phyloP scores from a whole-genome alignment of 1,140 invertebrate species.

The Ips nitidus region DNA sequence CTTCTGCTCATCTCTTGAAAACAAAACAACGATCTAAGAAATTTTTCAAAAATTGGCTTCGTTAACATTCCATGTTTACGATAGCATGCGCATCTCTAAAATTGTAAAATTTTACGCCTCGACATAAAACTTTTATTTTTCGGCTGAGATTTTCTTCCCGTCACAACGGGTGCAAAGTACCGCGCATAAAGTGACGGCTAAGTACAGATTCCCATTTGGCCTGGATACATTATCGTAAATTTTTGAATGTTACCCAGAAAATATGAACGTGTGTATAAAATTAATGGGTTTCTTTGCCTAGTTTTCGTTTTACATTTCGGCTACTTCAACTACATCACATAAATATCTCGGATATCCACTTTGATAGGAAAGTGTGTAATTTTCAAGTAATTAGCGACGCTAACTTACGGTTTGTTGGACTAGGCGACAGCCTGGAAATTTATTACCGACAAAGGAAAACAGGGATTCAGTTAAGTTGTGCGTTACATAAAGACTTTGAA shows the following conservation, averaged over 20 bases:
- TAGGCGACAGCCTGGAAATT: not conserved
- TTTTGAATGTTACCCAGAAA: constrained; percentile 9
- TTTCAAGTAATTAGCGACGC: not conserved
- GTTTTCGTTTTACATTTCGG: not conserved
- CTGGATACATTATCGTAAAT: constrained; percentile 19
- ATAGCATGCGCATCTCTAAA: too few relatives aligned
- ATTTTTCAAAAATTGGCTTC: too few relatives aligned
- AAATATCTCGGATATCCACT: not conserved
- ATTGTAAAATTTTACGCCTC: not conserved
- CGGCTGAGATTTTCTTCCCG: not conserved
- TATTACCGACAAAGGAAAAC: not conserved
- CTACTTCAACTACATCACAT: not conserved
- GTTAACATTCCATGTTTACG: too few relatives aligned
- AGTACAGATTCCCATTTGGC: constrained; percentile 16
- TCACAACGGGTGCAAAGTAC: not conserved
- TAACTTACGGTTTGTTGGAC: not conserved
- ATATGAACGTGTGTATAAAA: not conserved
- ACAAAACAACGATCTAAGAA: too few relatives aligned
- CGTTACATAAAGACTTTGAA: not conserved
- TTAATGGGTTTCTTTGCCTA: not conserved
- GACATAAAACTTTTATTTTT: constrained; percentile 17
- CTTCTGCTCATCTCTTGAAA: too few relatives aligned
- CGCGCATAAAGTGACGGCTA: constrained; percentile 15
- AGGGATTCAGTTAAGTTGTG: not conserved
- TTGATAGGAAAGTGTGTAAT: not conserved